Evolutionary conservation across 2,113 vertebrate genomes (phyloP), one percentile per base, ranked within the genome.

Genomic region (Irena cyanogastra): DNA sequence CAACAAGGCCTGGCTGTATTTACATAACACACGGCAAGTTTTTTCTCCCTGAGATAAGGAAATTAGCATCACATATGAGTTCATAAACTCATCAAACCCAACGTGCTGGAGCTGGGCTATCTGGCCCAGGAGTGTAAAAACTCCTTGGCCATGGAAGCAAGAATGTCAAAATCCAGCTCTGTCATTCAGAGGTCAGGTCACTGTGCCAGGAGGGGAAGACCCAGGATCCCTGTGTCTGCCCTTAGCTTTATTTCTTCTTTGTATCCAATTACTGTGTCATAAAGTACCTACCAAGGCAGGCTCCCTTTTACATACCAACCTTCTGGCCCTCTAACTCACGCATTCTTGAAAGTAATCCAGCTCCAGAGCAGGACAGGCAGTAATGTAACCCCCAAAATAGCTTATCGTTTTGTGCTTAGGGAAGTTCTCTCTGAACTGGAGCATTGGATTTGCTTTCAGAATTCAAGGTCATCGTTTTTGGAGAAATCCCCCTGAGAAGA

Each of bases 271-370:
- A 92, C 91, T 44, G 54, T 26, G 42, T n/a, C 68, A 77, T 59
- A 78, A 92, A 93, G 68, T 89, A 92, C 71, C 86, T 83, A 92
- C 72, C 56, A 92, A 90, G 33, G 28, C 83, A 94, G 80, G 76
- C 64, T 66, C 23, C 35, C 39, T 84, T 84, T 42, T 59, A 56
- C 60, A 75, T 60, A 64, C 17, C 0, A 1, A 83, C 47, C 56
- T 92, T 59, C 72, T 78, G 83, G 54, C 42, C 68, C 86, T 92
- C 13, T 63, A 94, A 89, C 60, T 92, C 83, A 66, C 0, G 0
- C 60, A 63, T 93, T 94, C 91, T 81, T 92, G 91, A 90, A 89
- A 95, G 80, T 50, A 56, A 56, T 78, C 83, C 83, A 95, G 64
- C 64, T 78, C 44, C 7, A 3, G 64, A 83, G 64, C 79, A 66